phyloP scores from a whole-genome alignment of 2,113 vertebrate genomes.

The Callocephalon fimbriatum region DNA sequence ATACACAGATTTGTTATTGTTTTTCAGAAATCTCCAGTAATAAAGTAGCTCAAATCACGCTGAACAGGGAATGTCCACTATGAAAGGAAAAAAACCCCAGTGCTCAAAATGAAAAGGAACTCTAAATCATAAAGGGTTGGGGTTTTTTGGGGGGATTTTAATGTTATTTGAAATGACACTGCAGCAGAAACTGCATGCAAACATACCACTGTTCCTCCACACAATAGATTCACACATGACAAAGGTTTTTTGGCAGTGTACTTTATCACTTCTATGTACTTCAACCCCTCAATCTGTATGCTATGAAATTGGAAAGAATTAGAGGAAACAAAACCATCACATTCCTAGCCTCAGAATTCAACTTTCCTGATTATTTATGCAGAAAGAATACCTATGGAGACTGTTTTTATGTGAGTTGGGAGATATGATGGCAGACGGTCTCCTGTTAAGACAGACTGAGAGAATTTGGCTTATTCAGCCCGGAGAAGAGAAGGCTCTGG shows the following conservation, averaged over 20 bases:
- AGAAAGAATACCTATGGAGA: background rate
- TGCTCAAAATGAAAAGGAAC: background rate
- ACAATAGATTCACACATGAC: background rate
- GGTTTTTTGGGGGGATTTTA: background rate
- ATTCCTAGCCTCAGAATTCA: background rate
- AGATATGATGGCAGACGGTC: background rate
- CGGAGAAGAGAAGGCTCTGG: background rate
- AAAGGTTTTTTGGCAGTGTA: background rate
- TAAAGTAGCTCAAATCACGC: background rate
- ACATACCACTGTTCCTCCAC: background rate
- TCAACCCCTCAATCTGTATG: rapidly evolving
- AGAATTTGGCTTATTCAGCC: background rate
- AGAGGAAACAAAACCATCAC: rapidly evolving
- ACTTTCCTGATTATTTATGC: background rate
- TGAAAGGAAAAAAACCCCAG: background rate
- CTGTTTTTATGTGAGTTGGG: background rate
- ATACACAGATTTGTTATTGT: background rate
- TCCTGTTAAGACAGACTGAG: background rate
- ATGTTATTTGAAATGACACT: background rate
- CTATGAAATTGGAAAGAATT: background rate
- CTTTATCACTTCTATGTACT: background rate
- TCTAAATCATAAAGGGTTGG: rapidly evolving
- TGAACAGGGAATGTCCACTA: background rate
- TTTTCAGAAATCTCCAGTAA: background rate
- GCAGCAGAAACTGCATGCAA: background rate